Conservation (phyloP, 1,140 invertebrate genomes). For the Theocolax elegans region DNA sequence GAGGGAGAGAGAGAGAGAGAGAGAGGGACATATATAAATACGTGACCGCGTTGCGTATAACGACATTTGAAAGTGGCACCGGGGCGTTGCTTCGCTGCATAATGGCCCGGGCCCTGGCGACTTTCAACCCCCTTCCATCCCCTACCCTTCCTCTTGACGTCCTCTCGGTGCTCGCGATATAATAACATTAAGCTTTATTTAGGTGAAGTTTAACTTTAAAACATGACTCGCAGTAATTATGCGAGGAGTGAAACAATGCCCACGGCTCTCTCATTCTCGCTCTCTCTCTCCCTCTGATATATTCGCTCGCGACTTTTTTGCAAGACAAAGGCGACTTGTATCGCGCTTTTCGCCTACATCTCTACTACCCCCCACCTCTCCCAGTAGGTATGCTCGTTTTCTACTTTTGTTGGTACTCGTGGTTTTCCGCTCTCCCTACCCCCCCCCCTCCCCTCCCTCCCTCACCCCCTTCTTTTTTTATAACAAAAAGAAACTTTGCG, state of each 20-base stretch:
- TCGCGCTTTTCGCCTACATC: constrained; percentile 46
- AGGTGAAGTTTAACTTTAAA: constrained; percentile 67
- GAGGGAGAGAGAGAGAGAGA: background rate
- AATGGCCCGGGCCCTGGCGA: constrained; percentile 52
- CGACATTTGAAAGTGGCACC: constrained; percentile 58
- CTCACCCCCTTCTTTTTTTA: too few relatives aligned
- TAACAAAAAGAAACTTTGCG: too few relatives aligned
- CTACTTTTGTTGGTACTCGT: constrained; percentile 12
- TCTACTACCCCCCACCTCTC: background rate
- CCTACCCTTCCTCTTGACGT: constrained; percentile 36
- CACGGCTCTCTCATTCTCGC: constrained; percentile 51
- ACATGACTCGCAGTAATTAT: constrained; percentile 67
- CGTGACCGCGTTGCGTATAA: constrained; percentile 50
- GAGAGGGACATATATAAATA: background rate
- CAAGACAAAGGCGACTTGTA: constrained; percentile 63
- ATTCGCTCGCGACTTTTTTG: constrained; percentile 50
- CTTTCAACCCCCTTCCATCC: constrained; percentile 39
- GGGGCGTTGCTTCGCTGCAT: constrained; percentile 48
- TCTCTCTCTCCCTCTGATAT: constrained; percentile 8
- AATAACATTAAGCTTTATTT: constrained; percentile 68
- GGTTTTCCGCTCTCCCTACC: background rate
- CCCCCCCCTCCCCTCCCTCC: background rate
- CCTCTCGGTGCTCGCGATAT: constrained; percentile 48
- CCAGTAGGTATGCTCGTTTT: background rate
- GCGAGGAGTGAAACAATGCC: constrained; percentile 66